These are phyloP conservation scores for Nixonia krombeini DNA, from an alignment of 1,140 invertebrate species.

Conservation along the genomic window DNA sequence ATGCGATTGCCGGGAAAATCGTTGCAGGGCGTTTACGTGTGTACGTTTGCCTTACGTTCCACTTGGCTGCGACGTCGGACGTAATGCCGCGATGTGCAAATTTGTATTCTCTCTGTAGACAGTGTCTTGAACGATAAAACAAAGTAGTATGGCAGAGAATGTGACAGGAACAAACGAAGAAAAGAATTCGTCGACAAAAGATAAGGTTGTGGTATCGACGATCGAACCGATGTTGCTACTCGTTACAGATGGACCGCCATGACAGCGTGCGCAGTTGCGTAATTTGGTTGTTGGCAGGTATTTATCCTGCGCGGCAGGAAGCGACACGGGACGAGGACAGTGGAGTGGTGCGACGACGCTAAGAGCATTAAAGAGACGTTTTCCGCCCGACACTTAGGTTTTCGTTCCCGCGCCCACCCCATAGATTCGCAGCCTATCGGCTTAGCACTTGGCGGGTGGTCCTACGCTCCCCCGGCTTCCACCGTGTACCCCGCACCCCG, in stretches of 20 bases:
- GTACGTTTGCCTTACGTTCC: slow-evolving; percentile 45
- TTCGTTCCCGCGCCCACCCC: slow-evolving; percentile 61
- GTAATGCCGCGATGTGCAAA: slow-evolving; percentile 31
- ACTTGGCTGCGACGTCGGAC: slow-evolving; percentile 24
- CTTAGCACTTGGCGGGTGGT: slow-evolving; percentile 68
- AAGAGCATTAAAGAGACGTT: slow-evolving; percentile 72
- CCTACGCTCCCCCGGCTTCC: slow-evolving; percentile 52
- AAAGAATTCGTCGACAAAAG: no score
- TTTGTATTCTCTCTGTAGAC: slow-evolving; percentile 14
- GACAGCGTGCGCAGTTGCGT: slow-evolving; percentile 39
- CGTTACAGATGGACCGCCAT: not conserved
- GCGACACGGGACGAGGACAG: slow-evolving; percentile 44
- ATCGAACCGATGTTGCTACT: no score
- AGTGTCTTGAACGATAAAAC: not conserved
- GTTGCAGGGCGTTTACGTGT: slow-evolving; percentile 22
- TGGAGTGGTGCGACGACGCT: slow-evolving; percentile 59
- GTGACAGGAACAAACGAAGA: no score
- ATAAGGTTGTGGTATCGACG: no score
- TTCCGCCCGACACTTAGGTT: slow-evolving; percentile 69
- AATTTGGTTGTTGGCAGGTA: slow-evolving; percentile 68
- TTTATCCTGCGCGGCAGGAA: slow-evolving; percentile 63
- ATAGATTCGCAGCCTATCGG: slow-evolving; percentile 69
- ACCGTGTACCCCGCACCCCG: slow-evolving; percentile 40
- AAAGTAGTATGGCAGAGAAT: no score
- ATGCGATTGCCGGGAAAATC: slow-evolving; percentile 48